Percentiles rank a stretch among this genome's conserved stretches.
Evolutionary conservation across 2,888 invertebrate genomes (phyloP).

Genomic region (Bombylius major): DNA sequence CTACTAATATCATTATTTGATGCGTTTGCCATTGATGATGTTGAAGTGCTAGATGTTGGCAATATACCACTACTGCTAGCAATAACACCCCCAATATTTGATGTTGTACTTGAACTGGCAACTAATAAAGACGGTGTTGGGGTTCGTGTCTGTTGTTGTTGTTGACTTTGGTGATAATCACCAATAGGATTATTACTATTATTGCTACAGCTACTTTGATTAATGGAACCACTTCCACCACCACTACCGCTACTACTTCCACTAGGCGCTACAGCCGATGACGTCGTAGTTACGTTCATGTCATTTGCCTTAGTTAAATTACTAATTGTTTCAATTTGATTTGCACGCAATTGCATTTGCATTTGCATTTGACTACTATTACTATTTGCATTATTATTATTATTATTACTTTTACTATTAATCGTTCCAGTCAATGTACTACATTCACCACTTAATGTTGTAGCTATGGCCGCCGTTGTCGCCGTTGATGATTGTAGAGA

Average conservation of each 20-base stretch:
- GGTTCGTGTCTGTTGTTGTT: slow-evolving; percentile 4
- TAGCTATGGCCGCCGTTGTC: slow-evolving; percentile 3
- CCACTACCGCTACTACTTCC: not conserved
- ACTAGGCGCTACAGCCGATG: slow-evolving; percentile 3
- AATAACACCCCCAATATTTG: not conserved
- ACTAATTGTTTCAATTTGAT: not conserved
- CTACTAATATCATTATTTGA: slow-evolving; percentile 16
- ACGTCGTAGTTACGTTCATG: not conserved
- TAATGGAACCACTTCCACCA: not conserved
- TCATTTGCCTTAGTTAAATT: not conserved
- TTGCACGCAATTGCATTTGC: not conserved
- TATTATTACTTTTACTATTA: not conserved
- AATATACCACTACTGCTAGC: not conserved
- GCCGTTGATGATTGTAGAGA: slow-evolving; percentile 1
- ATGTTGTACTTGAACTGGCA: not conserved
- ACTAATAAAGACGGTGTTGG: slow-evolving; percentile 2
- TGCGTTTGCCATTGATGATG: slow-evolving; percentile 25
- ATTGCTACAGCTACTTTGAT: not conserved
- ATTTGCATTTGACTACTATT: not conserved
- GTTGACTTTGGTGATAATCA: slow-evolving; percentile 1
- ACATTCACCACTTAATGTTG: not conserved
- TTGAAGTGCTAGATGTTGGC: slow-evolving; percentile 1
- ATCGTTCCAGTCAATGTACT: not conserved
- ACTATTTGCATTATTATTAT: not conserved
- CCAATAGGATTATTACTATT: not conserved